Evolutionary conservation across 2,113 vertebrate species (phyloP).

Genomic region (Cettia cetti): DNA sequence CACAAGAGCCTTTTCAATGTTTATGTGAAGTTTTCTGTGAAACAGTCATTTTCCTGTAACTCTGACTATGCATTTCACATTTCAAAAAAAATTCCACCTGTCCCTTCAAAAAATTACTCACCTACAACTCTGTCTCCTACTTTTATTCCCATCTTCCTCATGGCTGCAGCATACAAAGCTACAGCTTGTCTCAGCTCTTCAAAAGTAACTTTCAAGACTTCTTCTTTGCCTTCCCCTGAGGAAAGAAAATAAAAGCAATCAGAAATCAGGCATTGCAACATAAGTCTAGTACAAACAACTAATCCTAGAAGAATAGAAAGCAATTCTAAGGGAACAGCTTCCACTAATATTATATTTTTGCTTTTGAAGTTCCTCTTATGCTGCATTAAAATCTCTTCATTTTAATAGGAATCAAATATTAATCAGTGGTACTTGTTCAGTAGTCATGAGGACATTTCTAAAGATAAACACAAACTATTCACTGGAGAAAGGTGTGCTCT

Average conservation of each 20-base stretch:
- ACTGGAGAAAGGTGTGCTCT: neutral
- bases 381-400: neutral
- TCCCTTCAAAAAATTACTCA: conserved; percentile 63
- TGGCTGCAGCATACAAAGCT: conserved; percentile 89
- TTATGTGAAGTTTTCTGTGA: neutral
- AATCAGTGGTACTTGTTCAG: neutral
- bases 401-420: neutral
- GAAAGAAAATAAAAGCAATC: neutral
- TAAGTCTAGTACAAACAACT: neutral
- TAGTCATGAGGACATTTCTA: neutral
- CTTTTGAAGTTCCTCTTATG: neutral
- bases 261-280: neutral
- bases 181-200: conserved; percentile 85
- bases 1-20: neutral
- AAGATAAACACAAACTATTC: neutral
- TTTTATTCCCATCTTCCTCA: conserved; percentile 91
- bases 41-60: neutral
- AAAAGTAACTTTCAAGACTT: conserved; percentile 90
- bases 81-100: neutral
- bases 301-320: neutral
- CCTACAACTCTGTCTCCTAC: conserved; percentile 91
- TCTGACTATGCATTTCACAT: neutral
- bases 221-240: conserved; percentile 91
- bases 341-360: neutral
- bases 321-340: neutral